Conservation (phyloP, 2,113 vertebrate species). For the Propithecus coquereli region DNA sequence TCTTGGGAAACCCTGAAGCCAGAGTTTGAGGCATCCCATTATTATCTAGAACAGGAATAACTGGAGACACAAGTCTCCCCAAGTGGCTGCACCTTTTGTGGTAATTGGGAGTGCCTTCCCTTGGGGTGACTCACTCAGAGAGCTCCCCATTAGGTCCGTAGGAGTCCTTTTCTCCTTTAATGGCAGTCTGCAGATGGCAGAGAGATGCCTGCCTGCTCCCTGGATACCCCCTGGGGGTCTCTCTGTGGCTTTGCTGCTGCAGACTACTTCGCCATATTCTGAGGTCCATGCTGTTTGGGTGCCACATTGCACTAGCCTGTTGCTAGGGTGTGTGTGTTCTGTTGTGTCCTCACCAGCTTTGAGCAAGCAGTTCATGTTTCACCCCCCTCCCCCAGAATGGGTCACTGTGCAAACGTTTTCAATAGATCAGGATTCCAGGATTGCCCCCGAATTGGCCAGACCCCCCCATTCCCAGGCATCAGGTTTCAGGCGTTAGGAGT, state of each 20-base stretch:
- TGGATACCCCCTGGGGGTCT: not conserved
- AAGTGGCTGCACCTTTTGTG: not conserved
- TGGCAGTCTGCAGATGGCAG: not conserved
- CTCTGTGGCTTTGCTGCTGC: not conserved
- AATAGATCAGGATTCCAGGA: not conserved
- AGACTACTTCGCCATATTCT: not conserved
- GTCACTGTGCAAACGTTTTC: not conserved
- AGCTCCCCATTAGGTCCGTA: not conserved
- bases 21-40: not conserved
- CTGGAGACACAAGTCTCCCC: slow-evolving; percentile 18
- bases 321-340: not conserved
- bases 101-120: not conserved
- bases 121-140: slow-evolving; percentile 51
- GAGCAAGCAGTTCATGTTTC: not conserved
- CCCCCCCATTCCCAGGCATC: too few species aligned
- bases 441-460: not conserved
- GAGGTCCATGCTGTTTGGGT: not conserved
- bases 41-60: slow-evolving; percentile 53
- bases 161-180: slow-evolving; percentile 42
- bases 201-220: not conserved
- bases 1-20: not conserved
- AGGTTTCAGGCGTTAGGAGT: not conserved
- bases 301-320: not conserved
- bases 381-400: rapidly evolving
- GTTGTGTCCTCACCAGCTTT: not conserved